Conservation (phyloP, 37 sponge, comb jelly and placozoan species). For the Spongilla lacustris region DNA sequence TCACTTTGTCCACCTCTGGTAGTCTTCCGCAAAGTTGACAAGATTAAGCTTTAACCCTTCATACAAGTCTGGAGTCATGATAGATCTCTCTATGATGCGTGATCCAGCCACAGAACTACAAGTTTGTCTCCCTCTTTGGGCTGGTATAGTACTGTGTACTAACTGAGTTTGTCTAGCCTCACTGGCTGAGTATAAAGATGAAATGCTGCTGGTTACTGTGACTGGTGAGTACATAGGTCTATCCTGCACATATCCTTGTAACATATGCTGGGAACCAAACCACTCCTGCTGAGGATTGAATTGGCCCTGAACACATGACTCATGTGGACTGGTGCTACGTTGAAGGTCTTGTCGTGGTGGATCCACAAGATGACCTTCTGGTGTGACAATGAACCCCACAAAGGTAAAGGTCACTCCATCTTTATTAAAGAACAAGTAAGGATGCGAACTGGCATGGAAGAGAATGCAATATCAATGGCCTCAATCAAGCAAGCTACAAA, state of each 20-base stretch:
- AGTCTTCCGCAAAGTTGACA: constrained; percentile 75
- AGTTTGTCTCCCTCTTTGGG: neutral
- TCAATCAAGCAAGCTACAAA: neutral
- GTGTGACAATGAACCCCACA: constrained; percentile 70
- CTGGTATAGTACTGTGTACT: no score
- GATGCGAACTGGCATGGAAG: constrained; percentile 58
- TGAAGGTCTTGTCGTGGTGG: neutral
- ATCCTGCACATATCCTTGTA: neutral
- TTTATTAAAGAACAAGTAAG: constrained; percentile 90
- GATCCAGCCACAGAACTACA: neutral
- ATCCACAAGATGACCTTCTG: constrained; percentile 52
- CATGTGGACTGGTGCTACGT: neutral
- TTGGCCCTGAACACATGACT: neutral
- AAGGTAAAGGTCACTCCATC: constrained; percentile 75
- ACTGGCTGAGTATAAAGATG: no score
- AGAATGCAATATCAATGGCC: neutral
- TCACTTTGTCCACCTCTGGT: constrained; percentile 35
- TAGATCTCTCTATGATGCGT: constrained; percentile 24
- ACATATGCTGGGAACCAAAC: neutral
- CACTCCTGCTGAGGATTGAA: no score
- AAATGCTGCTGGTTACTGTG: no score
- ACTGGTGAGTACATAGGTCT: no score
- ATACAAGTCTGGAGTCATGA: constrained; percentile 52
- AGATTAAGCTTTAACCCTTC: constrained; percentile 32
- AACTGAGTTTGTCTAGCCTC: no score